phyloP scores from a whole-genome alignment of 2,113 vertebrate genomes.

The Brienomyrus brachyistius region DNA sequence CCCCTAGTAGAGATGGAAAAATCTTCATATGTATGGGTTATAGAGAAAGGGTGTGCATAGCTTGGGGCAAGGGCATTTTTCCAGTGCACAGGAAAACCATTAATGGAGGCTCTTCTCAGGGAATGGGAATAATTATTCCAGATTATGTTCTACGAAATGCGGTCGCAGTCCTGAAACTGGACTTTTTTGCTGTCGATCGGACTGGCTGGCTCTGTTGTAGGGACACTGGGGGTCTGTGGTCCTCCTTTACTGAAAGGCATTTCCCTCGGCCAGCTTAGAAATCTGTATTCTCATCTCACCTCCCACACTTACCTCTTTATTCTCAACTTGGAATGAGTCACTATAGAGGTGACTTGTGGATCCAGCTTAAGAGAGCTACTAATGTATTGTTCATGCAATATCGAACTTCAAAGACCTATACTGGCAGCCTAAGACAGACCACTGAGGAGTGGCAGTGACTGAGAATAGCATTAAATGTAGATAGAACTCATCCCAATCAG shows the following conservation, averaged over 20 bases:
- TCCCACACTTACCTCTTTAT: background rate
- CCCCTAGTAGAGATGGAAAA: background rate
- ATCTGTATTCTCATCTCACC: background rate
- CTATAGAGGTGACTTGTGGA: background rate
- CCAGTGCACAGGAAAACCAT: background rate
- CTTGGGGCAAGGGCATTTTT: background rate
- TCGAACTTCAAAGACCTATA: background rate
- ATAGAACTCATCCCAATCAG: background rate
- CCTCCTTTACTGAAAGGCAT: background rate
- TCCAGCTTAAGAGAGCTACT: background rate
- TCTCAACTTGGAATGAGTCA: background rate
- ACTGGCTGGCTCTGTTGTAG: background rate
- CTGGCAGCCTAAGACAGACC: background rate
- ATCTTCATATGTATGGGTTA: background rate
- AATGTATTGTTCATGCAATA: background rate
- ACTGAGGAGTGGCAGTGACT: background rate
- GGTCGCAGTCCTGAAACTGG: background rate
- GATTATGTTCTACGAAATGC: background rate
- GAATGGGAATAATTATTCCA: background rate
- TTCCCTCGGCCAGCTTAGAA: background rate
- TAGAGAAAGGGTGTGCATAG: background rate
- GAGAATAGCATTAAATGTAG: background rate
- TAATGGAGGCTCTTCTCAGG: background rate
- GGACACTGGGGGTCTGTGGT: background rate
- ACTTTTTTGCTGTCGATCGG: background rate